These are phyloP conservation scores for Pseudorhombus dupliciocellatus DNA, from an alignment of 2,113 vertebrate species.

Conservation along the genomic window DNA sequence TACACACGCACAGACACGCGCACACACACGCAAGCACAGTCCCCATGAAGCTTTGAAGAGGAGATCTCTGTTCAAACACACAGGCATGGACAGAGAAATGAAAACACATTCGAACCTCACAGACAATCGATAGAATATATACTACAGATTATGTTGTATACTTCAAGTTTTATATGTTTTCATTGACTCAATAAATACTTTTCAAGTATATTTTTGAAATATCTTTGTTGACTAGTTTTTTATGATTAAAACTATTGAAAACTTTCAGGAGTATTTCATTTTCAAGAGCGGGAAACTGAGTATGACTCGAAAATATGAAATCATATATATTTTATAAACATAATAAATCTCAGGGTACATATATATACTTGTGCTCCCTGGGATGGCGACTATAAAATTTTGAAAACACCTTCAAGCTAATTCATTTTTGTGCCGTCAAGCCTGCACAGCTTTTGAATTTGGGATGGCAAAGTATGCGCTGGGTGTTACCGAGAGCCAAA, in stretches of 20 bases:
- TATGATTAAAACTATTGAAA: no score
- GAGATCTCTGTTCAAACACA: constrained; percentile 8
- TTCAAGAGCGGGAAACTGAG: no score
- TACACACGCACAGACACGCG: background rate
- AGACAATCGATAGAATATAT: background rate
- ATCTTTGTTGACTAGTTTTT: no score
- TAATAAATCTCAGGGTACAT: no score
- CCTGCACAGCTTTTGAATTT: background rate
- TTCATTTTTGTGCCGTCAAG: constrained; percentile 9
- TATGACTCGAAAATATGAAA: no score
- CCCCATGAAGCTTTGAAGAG: constrained; percentile 3
- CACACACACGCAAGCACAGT: background rate
- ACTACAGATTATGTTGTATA: no score
- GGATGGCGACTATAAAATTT: background rate
- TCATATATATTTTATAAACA: no score
- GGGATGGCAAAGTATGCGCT: background rate
- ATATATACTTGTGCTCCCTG: no score
- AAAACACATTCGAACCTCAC: background rate
- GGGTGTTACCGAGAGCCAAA: constrained; percentile 12
- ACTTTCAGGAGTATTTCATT: no score
- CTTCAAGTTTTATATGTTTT: no score
- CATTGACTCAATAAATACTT: no score
- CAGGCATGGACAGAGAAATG: background rate
- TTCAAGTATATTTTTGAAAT: no score
- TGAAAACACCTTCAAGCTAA: constrained; percentile 21